Conservation (phyloP, 2,888 invertebrate genomes). For the Orthosia incerta region DNA sequence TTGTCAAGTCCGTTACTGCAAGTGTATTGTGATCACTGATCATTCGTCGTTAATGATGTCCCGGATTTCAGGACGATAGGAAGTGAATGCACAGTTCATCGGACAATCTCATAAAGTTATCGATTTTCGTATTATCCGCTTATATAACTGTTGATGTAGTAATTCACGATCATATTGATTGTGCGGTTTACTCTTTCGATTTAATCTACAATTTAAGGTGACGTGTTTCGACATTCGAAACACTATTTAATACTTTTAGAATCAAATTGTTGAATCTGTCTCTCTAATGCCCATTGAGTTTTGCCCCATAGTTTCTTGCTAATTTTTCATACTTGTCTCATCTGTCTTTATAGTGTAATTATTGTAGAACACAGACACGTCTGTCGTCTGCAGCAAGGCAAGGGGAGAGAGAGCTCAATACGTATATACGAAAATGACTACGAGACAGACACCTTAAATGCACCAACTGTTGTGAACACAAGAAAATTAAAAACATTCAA, state of each 20-base stretch:
- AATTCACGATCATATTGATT: constrained; percentile 11
- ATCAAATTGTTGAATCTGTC: background rate
- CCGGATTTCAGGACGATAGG: constrained; percentile 28
- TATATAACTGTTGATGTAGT: constrained; percentile 32
- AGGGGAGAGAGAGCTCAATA: too few relatives aligned
- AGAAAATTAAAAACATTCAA: too few relatives aligned
- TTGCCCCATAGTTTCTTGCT: too few relatives aligned
- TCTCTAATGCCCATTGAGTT: too few relatives aligned
- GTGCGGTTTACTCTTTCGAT: constrained; percentile 5
- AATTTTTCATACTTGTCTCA: too few relatives aligned
- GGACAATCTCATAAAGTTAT: constrained; percentile 16
- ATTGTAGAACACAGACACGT: too few relatives aligned
- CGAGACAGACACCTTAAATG: constrained; percentile 7
- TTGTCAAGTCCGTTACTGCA: background rate
- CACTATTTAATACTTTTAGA: background rate
- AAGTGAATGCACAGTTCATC: constrained; percentile 31
- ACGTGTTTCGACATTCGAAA: background rate
- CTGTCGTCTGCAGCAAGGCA: too few relatives aligned
- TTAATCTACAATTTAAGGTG: constrained; percentile 20
- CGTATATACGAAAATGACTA: too few relatives aligned
- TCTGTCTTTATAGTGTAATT: too few relatives aligned
- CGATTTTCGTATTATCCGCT: constrained; percentile 23
- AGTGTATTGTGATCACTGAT: background rate
- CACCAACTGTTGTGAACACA: background rate
- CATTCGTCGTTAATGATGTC: constrained; percentile 4